phyloP scores from a whole-genome alignment of 1,140 invertebrate species.

The Zaprionus taronus region DNA sequence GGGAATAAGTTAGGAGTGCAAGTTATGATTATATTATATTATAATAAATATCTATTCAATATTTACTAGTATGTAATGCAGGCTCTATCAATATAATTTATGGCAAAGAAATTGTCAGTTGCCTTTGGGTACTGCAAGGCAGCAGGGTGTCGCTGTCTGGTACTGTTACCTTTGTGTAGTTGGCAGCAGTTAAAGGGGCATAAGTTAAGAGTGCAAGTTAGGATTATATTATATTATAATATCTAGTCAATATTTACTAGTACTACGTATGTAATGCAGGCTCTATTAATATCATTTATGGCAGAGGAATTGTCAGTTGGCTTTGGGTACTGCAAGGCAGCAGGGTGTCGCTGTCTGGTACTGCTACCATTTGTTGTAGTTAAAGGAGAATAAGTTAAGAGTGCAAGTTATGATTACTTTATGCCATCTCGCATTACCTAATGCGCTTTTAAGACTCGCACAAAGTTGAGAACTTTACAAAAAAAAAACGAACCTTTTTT shows the following conservation, averaged over 20 bases:
- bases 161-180: too few species aligned
- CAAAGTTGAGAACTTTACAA: not conserved
- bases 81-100: not conserved
- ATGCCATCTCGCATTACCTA: conserved; percentile 2
- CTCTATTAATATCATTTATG: not conserved
- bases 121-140: not conserved
- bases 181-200: too few species aligned
- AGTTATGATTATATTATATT: too few species aligned
- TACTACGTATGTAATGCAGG: too few species aligned
- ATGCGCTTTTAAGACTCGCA: conserved; percentile 14
- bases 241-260: not conserved
- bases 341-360: not conserved
- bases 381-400: too few species aligned
- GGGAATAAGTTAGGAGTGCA: too few species aligned
- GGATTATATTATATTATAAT: conserved; percentile 6
- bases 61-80: not conserved
- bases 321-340: not conserved
- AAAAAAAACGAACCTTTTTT: conserved; percentile 50
- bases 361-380: too few species aligned
- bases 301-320: not conserved
- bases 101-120: not conserved
- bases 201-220: not conserved
- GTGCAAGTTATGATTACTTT: not conserved
- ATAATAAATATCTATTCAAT: too few species aligned
- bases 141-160: not conserved